Conservation (phyloP, 2,797 vertebrate genomes). For the Graptemys geographica region DNA sequence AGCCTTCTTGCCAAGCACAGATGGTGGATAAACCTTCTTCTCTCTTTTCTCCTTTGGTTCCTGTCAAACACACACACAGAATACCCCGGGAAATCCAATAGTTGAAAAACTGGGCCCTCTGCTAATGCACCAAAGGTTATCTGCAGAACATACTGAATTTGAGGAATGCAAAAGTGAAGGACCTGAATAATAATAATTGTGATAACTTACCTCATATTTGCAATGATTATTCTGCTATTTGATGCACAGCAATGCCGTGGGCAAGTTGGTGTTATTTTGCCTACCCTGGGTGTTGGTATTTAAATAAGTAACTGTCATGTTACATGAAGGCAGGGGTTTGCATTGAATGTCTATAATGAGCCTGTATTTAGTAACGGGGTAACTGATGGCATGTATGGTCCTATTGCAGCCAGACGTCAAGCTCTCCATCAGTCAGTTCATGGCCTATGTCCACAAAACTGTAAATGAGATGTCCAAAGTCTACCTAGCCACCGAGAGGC, state of each 20-base stretch:
- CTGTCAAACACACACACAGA: neutral
- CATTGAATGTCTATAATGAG: rapidly evolving
- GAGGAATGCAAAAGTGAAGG: neutral
- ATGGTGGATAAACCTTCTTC: rapidly evolving
- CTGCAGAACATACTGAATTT: neutral
- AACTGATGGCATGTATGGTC: neutral
- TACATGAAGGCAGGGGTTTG: neutral
- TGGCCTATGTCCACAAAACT: conserved; percentile 81
- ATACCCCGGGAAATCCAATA: neutral
- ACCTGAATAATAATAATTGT: neutral
- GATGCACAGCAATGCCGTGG: neutral
- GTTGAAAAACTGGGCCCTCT: neutral
- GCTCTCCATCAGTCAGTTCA: conserved; percentile 83
- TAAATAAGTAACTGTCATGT: rapidly evolving
- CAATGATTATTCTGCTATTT: rapidly evolving
- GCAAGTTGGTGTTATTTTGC: neutral
- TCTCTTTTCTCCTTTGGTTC: neutral
- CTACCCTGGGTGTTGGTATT: rapidly evolving
- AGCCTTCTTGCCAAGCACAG: rapidly evolving
- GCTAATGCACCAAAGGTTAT: neutral
- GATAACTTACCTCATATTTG: rapidly evolving
- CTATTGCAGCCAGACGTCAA: conserved; percentile 77
- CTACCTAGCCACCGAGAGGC: conserved; percentile 80
- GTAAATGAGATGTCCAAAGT: conserved; percentile 83
- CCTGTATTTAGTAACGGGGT: rapidly evolving